Conservation (phyloP, 2,888 invertebrate species). For the Euphydryas editha region DNA sequence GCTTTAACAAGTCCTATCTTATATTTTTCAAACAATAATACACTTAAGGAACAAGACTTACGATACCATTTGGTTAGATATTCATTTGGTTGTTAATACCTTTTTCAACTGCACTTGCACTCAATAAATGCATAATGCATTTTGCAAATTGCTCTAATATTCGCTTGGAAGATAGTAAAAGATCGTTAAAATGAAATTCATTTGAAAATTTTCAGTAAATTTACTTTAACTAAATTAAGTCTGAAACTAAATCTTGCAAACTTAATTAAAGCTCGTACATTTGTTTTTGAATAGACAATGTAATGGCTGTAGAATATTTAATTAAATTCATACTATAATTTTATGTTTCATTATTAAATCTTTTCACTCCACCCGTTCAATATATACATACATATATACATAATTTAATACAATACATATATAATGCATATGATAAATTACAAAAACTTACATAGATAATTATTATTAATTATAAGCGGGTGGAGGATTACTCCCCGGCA, state of each 20-base stretch:
- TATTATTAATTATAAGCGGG: no score
- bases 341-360: no score
- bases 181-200: conserved; percentile 41
- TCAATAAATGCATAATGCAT: conserved; percentile 53
- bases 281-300: neutral
- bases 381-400: no score
- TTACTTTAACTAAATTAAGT: conserved; percentile 10
- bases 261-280: neutral
- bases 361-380: no score
- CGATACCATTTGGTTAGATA: neutral
- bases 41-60: neutral
- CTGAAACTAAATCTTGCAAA: neutral
- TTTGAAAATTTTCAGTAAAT: conserved; percentile 2
- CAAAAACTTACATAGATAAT: no score
- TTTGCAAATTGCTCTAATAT: conserved; percentile 51
- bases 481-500: no score
- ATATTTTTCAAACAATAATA: neutral
- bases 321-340: neutral
- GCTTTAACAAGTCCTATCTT: neutral
- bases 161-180: conserved; percentile 37
- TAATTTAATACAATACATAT: no score
- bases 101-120: neutral
- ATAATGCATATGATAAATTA: no score
- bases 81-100: neutral
- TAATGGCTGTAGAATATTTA: neutral